A percentile compares a stretch with the other conserved stretches of the same genome.
These are phyloP conservation scores for Silurus aristotelis DNA, from an alignment of 2,797 vertebrate genomes.

Conservation along the genomic window DNA sequence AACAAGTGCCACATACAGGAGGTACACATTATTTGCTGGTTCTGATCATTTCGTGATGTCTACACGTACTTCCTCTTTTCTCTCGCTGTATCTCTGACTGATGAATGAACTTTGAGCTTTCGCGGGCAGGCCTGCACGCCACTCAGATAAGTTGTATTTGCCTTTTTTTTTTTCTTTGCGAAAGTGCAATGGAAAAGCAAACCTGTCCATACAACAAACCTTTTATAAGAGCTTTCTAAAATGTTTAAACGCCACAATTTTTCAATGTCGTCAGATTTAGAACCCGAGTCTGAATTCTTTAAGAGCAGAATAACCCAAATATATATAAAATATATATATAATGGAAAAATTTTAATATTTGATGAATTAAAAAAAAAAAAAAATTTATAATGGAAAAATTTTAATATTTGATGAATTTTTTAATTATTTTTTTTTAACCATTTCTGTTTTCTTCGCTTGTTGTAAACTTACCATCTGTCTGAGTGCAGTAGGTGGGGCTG, in stretches of 20 bases:
- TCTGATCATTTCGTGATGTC: not conserved
- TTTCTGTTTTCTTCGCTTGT: not conserved
- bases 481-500: constrained; percentile 57
- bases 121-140: not conserved
- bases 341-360: too few species aligned
- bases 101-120: not conserved
- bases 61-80: not conserved
- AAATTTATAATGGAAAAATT: too few species aligned
- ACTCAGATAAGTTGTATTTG: not conserved
- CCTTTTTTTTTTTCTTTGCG: not conserved
- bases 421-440: too few species aligned
- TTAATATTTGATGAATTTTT: too few species aligned
- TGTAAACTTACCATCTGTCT: constrained; percentile 61
- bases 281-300: not conserved
- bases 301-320: not conserved
- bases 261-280: not conserved
- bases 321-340: not conserved
- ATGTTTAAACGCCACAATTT: not conserved
- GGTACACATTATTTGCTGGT: not conserved
- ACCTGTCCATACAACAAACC: not conserved
- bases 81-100: not conserved
- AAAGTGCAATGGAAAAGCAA: not conserved
- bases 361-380: too few species aligned
- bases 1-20: too few species aligned
- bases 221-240: not conserved